Percentiles rank a stretch among this genome's conserved stretches.
Conservation (phyloP, 2,888 invertebrate genomes). For the Synergus umbraculus region DNA sequence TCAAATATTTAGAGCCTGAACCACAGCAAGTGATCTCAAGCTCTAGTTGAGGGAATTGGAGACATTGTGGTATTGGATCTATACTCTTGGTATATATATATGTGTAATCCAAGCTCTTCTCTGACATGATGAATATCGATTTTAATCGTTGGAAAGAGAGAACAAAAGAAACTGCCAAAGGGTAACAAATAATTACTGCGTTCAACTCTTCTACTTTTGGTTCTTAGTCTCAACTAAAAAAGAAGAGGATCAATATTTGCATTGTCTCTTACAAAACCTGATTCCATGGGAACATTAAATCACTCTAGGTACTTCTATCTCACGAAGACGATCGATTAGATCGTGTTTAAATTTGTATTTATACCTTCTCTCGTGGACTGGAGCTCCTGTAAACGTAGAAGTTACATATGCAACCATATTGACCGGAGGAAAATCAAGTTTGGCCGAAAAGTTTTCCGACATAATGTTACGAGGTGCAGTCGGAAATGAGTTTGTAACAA, state of each 20-base stretch:
- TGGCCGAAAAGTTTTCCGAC: background rate
- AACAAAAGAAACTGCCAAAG: background rate
- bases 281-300: too few relatives aligned
- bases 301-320: too few relatives aligned
- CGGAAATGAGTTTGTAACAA: background rate
- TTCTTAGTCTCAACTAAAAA: too few relatives aligned
- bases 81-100: background rate
- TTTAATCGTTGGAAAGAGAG: background rate
- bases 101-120: background rate
- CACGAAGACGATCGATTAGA: too few relatives aligned
- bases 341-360: too few relatives aligned
- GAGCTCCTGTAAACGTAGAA: background rate
- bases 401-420: background rate
- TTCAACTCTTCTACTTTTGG: too few relatives aligned
- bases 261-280: too few relatives aligned
- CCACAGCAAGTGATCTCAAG: constrained; percentile 10
- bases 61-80: constrained; percentile 8
- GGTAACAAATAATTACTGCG: too few relatives aligned
- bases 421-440: background rate
- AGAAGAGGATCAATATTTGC: too few relatives aligned
- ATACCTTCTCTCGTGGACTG: too few relatives aligned
- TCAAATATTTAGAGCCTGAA: constrained; percentile 32
- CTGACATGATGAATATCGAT: background rate
- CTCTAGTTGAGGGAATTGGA: constrained; percentile 12
- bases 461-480: background rate